Conservation (phyloP, 2,113 vertebrate species). For the Panurus biarmicus region DNA sequence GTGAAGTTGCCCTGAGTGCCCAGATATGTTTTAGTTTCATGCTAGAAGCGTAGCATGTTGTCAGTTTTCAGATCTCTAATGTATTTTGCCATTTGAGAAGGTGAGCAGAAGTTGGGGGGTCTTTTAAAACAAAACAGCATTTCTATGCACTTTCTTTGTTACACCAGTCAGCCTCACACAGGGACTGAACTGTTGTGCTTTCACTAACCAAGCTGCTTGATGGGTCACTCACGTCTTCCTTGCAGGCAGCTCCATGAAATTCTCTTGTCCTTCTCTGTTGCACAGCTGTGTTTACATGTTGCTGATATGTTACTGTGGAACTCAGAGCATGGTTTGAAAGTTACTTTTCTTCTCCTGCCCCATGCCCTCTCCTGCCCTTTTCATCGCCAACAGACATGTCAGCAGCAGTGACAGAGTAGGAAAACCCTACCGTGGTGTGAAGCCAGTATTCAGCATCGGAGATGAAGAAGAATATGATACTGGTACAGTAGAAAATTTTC, state of each 20-base stretch:
- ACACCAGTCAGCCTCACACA: neutral
- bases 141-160: neutral
- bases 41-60: neutral
- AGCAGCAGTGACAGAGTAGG: constrained; percentile 96
- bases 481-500: constrained; percentile 68
- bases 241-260: constrained; percentile 21
- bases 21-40: neutral
- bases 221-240: constrained; percentile 22
- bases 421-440: constrained; percentile 95
- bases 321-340: neutral
- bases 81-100: neutral
- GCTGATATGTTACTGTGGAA: neutral
- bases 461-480: constrained; percentile 98
- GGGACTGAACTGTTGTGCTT: neutral
- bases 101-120: neutral
- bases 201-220: constrained; percentile 31
- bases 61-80: neutral
- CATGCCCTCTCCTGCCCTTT: neutral
- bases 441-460: constrained; percentile 96
- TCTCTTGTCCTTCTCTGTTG: neutral
- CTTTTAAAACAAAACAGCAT: neutral
- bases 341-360: neutral
- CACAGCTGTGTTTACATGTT: neutral
- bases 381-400: constrained; percentile 79
- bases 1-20: neutral